Conservation (phyloP, 2,113 vertebrate genomes). For the Ornithorhynchus anatinus region DNA sequence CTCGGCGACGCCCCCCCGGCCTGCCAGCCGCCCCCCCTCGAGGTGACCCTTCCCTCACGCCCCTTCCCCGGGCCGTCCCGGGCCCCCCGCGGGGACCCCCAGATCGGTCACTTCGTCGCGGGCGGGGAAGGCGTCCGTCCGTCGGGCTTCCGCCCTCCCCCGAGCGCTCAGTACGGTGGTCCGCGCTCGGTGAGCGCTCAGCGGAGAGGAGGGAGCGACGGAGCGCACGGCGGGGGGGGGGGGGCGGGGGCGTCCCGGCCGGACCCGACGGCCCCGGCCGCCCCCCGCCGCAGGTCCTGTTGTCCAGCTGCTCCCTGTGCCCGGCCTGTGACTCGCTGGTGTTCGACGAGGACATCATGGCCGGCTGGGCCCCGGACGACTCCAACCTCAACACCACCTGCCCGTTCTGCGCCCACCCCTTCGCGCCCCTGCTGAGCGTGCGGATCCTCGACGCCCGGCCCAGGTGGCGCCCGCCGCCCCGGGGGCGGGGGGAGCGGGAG, state of each 20-base stretch:
- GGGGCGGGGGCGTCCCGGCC: neutral
- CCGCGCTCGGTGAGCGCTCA: too few species aligned
- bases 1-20: constrained; percentile 6
- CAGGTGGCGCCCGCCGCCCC: constrained; percentile 38
- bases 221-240: neutral
- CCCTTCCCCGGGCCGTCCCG: too few species aligned
- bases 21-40: constrained; percentile 73
- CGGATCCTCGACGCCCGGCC: constrained; percentile 81
- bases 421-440: constrained; percentile 89
- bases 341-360: constrained; percentile 96
- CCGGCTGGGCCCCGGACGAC: constrained; percentile 92
- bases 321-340: constrained; percentile 83
- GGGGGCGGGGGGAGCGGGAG: neutral
- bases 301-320: constrained; percentile 91
- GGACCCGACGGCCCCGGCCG: neutral
- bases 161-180: too few species aligned
- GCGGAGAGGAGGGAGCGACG: neutral
- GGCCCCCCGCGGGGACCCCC: too few species aligned
- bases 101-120: neutral
- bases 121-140: neutral
- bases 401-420: constrained; percentile 84
- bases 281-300: constrained; percentile 53
- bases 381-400: constrained; percentile 93
- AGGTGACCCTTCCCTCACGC: constrained; percentile 68
- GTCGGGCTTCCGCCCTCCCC: too few species aligned